phyloP scores from a whole-genome alignment of 2,888 invertebrate species.

The Cheilosia grossa region DNA sequence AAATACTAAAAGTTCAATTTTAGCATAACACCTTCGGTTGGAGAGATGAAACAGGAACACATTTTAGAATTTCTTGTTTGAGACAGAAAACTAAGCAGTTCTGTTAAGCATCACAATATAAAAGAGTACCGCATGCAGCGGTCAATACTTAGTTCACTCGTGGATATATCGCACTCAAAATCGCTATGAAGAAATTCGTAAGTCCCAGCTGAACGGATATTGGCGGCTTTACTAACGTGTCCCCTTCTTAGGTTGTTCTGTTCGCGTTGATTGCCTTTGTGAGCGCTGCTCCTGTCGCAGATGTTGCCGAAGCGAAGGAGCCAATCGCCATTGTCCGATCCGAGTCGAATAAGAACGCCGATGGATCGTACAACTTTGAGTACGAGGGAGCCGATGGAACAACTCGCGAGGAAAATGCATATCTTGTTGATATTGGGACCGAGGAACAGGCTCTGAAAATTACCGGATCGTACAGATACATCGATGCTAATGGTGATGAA shows the following conservation, averaged over 20 bases:
- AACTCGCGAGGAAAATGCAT: constrained; percentile 78
- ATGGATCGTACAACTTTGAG: constrained; percentile 79
- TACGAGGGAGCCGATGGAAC: constrained; percentile 80
- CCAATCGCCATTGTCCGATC: constrained; percentile 79
- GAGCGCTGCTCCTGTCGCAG: constrained; percentile 22
- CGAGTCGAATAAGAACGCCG: constrained; percentile 76
- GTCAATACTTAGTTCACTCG: constrained; percentile 31
- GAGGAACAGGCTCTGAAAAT: constrained; percentile 79
- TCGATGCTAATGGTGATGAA: constrained; percentile 79
- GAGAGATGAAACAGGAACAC: too few species aligned
- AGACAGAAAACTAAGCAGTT: not conserved
- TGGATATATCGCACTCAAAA: constrained; percentile 14
- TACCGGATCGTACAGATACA: constrained; percentile 80
- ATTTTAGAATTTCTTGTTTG: constrained; percentile 2
- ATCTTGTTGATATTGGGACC: constrained; percentile 77
- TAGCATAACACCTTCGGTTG: not conserved
- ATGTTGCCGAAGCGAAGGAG: constrained; percentile 64
- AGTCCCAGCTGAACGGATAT: constrained; percentile 15
- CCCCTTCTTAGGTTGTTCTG: constrained; percentile 42
- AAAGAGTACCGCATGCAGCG: constrained; percentile 39
- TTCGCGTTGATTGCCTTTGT: constrained; percentile 53
- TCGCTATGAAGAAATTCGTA: constrained; percentile 59
- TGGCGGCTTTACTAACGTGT: not conserved
- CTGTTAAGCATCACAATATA: constrained; percentile 23
- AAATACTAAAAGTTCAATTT: constrained; percentile 1